These are phyloP conservation scores for Drosophila punjabiensis DNA, from an alignment of 1,140 invertebrate species.

Conservation along the genomic window DNA sequence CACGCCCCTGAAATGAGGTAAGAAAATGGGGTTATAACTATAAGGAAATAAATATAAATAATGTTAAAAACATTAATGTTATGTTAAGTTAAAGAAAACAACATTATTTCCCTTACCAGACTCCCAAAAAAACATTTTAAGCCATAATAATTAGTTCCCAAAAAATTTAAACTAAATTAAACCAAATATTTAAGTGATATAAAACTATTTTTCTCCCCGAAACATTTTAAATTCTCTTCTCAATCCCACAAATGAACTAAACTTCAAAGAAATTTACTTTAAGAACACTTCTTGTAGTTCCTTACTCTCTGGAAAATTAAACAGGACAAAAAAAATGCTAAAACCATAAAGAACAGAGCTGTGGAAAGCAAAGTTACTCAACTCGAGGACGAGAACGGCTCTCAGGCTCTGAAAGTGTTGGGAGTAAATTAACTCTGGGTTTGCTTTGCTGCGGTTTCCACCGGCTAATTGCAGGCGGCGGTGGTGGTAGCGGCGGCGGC, in stretches of 20 bases:
- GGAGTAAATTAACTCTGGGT: constrained; percentile 74
- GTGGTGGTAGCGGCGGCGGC: neutral
- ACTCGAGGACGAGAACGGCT: constrained; percentile 31
- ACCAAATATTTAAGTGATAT: neutral
- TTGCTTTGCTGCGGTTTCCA: constrained; percentile 66
- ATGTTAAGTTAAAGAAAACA: neutral
- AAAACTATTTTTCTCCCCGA: neutral
- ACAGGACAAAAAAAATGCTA: constrained; percentile 51
- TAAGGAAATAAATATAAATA: neutral
- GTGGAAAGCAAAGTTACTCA: constrained; percentile 53
- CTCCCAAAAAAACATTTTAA: neutral
- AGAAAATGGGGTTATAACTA: neutral
- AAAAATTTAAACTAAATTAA: neutral
- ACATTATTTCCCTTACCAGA: neutral
- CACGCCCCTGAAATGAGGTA: constrained; percentile 92
- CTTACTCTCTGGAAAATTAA: constrained; percentile 35
- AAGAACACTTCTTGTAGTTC: constrained; percentile 15
- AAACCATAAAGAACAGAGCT: constrained; percentile 8
- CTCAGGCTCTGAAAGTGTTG: constrained; percentile 39
- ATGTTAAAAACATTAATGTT: neutral
- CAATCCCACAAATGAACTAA: constrained; percentile 20
- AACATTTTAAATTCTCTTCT: neutral
- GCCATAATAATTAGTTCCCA: neutral
- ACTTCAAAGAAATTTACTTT: constrained; percentile 21
- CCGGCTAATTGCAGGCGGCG: constrained; percentile 61